A percentile compares a stretch with the other conserved stretches of the same genome.
Evolutionary conservation across 2,113 vertebrate genomes (phyloP).

Genomic region (Chaetops frenatus): DNA sequence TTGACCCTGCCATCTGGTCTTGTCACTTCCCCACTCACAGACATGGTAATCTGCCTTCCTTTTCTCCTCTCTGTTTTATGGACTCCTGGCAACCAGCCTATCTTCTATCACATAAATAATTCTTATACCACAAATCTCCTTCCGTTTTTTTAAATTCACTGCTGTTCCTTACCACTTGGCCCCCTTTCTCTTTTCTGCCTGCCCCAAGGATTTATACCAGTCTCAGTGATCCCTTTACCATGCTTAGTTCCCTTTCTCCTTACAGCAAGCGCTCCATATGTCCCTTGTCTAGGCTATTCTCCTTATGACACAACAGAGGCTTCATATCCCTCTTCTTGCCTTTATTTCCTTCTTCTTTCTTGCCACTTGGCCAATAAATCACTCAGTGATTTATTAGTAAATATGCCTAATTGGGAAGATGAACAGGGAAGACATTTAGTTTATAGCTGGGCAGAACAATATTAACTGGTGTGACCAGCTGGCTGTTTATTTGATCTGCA

Average conservation of each 20-base stretch:
- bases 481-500: constrained; percentile 24
- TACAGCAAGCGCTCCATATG: neutral
- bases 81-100: neutral
- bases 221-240: neutral
- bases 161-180: neutral
- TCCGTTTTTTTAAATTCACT: neutral
- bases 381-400: neutral
- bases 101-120: neutral
- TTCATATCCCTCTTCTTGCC: neutral
- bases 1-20: neutral
- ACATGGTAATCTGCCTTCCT: neutral
- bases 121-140: neutral
- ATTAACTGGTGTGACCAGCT: neutral
- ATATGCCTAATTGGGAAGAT: neutral
- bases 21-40: neutral
- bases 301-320: neutral
- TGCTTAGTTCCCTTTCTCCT: neutral
- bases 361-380: neutral
- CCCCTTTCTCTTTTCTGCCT: neutral
- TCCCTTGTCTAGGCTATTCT: neutral
- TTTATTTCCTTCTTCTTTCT: neutral
- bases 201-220: neutral
- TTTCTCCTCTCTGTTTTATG: neutral
- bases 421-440: neutral
- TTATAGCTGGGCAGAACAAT: neutral